Conservation (phyloP, 37 sponge, comb jelly and placozoan genomes). For the Cliona cf. orientalis region DNA sequence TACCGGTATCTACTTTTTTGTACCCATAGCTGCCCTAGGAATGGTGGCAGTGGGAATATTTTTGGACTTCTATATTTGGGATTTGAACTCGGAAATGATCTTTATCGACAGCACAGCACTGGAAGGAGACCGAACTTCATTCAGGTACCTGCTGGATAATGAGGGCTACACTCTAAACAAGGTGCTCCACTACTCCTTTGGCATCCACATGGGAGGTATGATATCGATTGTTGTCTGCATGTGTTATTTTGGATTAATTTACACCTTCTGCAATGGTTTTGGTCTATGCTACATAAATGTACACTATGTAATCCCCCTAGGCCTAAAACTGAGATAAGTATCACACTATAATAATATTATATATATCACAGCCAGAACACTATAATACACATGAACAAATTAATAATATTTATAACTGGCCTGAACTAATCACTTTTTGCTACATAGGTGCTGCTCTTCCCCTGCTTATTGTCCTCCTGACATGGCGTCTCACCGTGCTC, state of each 20-base stretch:
- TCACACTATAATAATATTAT: too few species aligned
- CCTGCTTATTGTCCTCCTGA: conserved; percentile 16
- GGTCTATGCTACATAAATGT: background rate
- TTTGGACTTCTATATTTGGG: conserved; percentile 38
- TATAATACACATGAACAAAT: too few species aligned
- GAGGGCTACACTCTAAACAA: conserved; percentile 1
- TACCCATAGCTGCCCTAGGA: conserved; percentile 19
- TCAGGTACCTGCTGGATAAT: background rate
- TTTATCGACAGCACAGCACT: background rate
- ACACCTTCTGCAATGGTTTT: background rate
- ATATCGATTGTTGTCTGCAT: background rate
- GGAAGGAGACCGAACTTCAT: background rate
- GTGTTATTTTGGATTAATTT: background rate
- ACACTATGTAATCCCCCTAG: too few species aligned
- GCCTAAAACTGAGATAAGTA: too few species aligned
- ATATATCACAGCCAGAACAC: too few species aligned
- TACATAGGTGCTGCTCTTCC: conserved; percentile 25
- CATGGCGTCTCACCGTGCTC: conserved; percentile 41
- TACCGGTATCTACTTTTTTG: background rate
- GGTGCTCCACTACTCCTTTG: conserved; percentile 19
- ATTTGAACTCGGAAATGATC: conserved; percentile 2
- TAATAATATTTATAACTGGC: background rate
- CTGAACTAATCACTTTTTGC: background rate
- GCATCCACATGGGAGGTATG: conserved; percentile 12
- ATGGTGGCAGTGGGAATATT: conserved; percentile 19